Evolutionary conservation across 2,888 invertebrate genomes (phyloP).

Genomic region (Tachina fera): DNA sequence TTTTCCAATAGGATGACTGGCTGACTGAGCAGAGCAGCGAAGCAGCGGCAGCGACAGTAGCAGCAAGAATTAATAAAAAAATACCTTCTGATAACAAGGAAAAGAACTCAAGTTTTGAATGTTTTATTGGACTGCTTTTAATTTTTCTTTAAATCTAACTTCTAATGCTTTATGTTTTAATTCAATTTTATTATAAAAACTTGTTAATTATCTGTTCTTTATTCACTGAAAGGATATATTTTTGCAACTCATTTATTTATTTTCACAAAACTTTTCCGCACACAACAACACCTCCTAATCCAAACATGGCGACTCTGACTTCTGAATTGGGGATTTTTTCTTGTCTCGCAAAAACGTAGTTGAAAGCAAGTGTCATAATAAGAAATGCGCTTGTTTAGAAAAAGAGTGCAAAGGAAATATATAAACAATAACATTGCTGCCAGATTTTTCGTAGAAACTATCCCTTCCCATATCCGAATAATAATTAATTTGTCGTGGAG

Average conservation of each 20-base stretch:
- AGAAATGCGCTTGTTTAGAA: constrained; percentile 49
- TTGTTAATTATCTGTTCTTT: constrained; percentile 27
- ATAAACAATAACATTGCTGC: background rate
- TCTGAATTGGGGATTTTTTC: constrained; percentile 16
- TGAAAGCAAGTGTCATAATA: constrained; percentile 53
- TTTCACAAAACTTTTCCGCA: constrained; percentile 17
- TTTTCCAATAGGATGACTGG: constrained; percentile 41
- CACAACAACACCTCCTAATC: constrained; percentile 54
- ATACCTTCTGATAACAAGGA: background rate
- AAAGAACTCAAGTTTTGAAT: background rate
- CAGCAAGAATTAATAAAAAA: constrained; percentile 27
- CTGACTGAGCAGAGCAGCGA: constrained; percentile 33
- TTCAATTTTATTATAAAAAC: constrained; percentile 21
- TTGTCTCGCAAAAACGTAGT: constrained; percentile 29
- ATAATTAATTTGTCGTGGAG: too few relatives aligned
- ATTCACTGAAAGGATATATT: background rate
- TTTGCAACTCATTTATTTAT: constrained; percentile 13
- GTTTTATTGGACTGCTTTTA: constrained; percentile 13
- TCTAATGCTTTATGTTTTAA: constrained; percentile 16
- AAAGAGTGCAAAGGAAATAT: constrained; percentile 6
- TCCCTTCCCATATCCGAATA: background rate
- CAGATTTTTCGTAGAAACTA: background rate
- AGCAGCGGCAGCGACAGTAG: constrained; percentile 6
- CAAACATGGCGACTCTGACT: constrained; percentile 65
- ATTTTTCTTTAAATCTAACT: background rate